Percentiles rank a stretch among this genome's conserved stretches.
Evolutionary conservation across 2,113 vertebrate genomes (phyloP).

Genomic region (Megaleporinus macrocephalus): DNA sequence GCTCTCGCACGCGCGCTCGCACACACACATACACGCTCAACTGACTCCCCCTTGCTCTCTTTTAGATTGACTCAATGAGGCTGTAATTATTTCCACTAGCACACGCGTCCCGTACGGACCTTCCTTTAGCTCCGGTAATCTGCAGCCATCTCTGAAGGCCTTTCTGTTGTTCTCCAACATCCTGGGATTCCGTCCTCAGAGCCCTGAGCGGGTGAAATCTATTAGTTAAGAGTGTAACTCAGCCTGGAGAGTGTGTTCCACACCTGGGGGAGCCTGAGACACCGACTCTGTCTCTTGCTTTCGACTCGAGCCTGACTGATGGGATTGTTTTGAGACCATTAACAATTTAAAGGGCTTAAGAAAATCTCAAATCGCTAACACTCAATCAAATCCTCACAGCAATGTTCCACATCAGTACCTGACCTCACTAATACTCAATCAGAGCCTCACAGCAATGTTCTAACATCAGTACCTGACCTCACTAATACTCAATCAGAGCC

Average conservation of each 20-base stretch:
- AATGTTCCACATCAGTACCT: too few species aligned
- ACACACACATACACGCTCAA: constrained; percentile 5
- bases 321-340: neutral
- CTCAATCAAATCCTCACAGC: too few species aligned
- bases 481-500: too few species aligned
- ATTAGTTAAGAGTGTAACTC: constrained; percentile 58
- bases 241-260: constrained; percentile 26
- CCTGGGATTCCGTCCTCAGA: constrained; percentile 45
- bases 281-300: neutral
- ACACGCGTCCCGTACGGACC: constrained; percentile 39
- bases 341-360: too few species aligned
- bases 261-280: constrained; percentile 13
- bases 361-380: too few species aligned
- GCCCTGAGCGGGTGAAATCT: constrained; percentile 56
- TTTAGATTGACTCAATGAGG: constrained; percentile 32
- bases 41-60: constrained; percentile 30
- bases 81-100: constrained; percentile 42
- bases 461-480: too few species aligned
- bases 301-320: neutral
- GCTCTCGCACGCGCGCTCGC: constrained; percentile 8
- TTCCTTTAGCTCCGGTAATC: constrained; percentile 54
- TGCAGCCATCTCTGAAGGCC: constrained; percentile 44
- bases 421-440: too few species aligned
- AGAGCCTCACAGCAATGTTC: too few species aligned
- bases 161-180: constrained; percentile 32